Evolutionary conservation across 2,797 vertebrate species (phyloP).

Genomic region (Muscicapa comitata): DNA sequence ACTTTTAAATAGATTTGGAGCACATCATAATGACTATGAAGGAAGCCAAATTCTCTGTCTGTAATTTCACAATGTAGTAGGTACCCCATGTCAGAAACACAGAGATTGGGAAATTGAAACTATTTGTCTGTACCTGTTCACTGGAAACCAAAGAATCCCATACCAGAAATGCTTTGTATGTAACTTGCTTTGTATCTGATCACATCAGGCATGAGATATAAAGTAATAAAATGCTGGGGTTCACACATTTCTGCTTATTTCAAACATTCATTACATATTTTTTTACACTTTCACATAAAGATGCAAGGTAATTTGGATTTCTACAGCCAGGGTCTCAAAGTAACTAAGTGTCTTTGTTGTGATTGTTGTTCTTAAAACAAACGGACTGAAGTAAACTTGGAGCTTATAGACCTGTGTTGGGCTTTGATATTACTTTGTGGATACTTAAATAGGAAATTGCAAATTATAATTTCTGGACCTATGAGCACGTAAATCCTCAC

Average conservation of each 20-base stretch:
- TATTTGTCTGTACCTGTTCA: background rate
- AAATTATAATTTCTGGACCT: background rate
- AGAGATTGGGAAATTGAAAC: background rate
- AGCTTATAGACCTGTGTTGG: background rate
- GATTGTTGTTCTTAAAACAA: constrained; percentile 80
- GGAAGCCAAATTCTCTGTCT: background rate
- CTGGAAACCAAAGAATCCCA: background rate
- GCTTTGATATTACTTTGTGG: background rate
- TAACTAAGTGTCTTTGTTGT: constrained; percentile 83
- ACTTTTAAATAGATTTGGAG: background rate
- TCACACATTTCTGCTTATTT: background rate
- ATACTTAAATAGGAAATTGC: background rate
- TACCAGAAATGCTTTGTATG: background rate
- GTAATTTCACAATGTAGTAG: background rate
- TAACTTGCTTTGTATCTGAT: background rate
- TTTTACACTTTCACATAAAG: background rate
- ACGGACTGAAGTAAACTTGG: constrained; percentile 77
- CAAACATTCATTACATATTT: background rate
- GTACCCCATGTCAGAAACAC: background rate
- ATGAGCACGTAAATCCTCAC: background rate
- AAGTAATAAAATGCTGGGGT: background rate
- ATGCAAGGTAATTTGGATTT: constrained; percentile 69
- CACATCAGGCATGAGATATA: background rate
- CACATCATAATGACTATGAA: background rate
- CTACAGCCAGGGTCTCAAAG: constrained; percentile 79